phyloP scores from a whole-genome alignment of 2,797 vertebrate genomes.

The Coccyzus lansbergi region DNA sequence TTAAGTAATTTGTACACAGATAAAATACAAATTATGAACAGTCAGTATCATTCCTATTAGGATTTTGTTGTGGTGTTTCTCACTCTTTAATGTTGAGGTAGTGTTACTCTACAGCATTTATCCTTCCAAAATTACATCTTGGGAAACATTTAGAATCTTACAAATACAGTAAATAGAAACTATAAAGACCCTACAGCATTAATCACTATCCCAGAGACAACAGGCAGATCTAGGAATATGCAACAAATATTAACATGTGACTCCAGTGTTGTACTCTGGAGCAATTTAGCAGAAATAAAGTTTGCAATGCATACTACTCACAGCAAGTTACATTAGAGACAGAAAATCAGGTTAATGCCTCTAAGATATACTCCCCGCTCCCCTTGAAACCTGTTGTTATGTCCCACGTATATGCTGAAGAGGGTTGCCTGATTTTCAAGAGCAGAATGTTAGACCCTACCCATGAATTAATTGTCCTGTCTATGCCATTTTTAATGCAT shows the following conservation, averaged over 20 bases:
- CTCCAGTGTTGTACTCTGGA: background rate
- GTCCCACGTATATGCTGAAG: background rate
- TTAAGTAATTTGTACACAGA: background rate
- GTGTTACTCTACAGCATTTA: background rate
- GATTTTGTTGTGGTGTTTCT: background rate
- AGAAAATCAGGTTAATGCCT: background rate
- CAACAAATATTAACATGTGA: background rate
- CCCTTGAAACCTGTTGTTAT: background rate
- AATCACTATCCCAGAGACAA: background rate
- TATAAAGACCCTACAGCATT: background rate
- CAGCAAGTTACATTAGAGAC: background rate
- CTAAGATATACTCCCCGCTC: fast-evolving
- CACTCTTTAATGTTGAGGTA: background rate
- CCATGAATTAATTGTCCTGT: background rate
- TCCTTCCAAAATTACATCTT: background rate
- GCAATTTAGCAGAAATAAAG: background rate
- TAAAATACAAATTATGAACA: background rate
- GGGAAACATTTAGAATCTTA: background rate
- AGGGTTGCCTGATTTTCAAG: slow-evolving; percentile 9
- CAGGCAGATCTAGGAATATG: background rate
- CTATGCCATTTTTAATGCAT: background rate
- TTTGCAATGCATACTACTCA: background rate
- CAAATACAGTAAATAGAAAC: background rate
- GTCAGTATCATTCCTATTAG: fast-evolving
- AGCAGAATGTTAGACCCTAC: background rate